Base-by-base conservation (phyloP, 1,140 invertebrate species). In the Orchesella cincta region DNA sequence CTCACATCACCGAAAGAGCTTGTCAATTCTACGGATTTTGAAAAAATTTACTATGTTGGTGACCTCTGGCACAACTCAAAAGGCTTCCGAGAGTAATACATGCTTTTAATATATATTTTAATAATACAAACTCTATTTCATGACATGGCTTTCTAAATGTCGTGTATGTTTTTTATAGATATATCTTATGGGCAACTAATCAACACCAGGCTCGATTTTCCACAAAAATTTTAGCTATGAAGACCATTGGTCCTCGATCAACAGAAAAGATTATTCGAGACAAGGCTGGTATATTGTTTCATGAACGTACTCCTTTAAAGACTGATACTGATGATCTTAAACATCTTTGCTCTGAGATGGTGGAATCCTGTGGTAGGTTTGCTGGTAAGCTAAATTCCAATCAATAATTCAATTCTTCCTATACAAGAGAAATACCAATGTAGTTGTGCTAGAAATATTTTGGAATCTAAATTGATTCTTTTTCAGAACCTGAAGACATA, bases 41-140 rank as follows among this genome's bases (percentile, higher is more conserved):
- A 73, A 29, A 73, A 46, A 3, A 12, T 73, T n/a, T 31, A 46
- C 39, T 73, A 14, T 26, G n/a, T 73, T 20, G 71, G 35, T 29
- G 71, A 73, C 16, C 18, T 73, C 16, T 73, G 71, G 71, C 35
- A 46, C 8, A 16, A 26, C 16, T 73, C 71, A 39, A 73, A 73
- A 26, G 71, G 71, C 36, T 73, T 73, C 71, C 3, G 71, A 39
- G 71, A 73, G 71, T 73, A 51, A 39, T 2, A 2, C 31, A 3
- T 3, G 8, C 8, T 26, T 64, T 64, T 64, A 12, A 64, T 64
- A 23, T 64, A 23, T 23, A 14, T 64, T 14, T 12, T 23, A 26
- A 14, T 14, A 26, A 23, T 26, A 64, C 57, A 14, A 23, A 64
- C 57, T 64, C 23, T 31, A 64, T 64, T 26, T 64, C 5, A 64